Percentiles rank a stretch among this genome's conserved stretches.
Evolutionary conservation across 2,797 vertebrate species (phyloP).

Genomic region (Cirrhinus molitorella): DNA sequence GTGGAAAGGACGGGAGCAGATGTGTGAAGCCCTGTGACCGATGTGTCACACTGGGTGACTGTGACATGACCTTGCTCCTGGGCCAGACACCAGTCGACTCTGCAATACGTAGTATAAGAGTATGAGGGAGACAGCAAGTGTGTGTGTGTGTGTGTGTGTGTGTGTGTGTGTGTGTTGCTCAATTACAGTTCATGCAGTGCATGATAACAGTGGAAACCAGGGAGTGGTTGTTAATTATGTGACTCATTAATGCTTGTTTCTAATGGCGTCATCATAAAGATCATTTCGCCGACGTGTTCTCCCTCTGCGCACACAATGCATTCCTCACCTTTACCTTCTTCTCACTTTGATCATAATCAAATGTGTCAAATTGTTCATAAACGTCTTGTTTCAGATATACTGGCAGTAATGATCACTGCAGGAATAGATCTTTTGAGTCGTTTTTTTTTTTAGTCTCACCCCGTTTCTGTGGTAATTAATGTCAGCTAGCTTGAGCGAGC

Average conservation of each 20-base stretch:
- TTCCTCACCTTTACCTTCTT: slow-evolving; percentile 2
- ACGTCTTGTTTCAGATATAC: slow-evolving; percentile 44
- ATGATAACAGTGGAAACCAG: slow-evolving; percentile 24
- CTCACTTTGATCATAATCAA: slow-evolving; percentile 35
- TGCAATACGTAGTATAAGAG: slow-evolving; percentile 47
- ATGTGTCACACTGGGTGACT: slow-evolving; percentile 73
- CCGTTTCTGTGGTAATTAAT: slow-evolving; percentile 52
- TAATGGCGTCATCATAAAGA: slow-evolving; percentile 29
- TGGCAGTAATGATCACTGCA: slow-evolving; percentile 48
- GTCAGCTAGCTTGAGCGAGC: slow-evolving; percentile 46
- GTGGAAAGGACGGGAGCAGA: slow-evolving; percentile 73
- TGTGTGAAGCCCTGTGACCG: slow-evolving; percentile 74
- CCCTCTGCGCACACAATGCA: background rate
- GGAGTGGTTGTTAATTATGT: slow-evolving; percentile 43
- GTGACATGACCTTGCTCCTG: slow-evolving; percentile 76
- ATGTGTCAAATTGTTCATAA: slow-evolving; percentile 43
- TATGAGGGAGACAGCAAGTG: slow-evolving; percentile 9
- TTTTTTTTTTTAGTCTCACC: slow-evolving; percentile 43
- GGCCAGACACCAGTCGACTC: slow-evolving; percentile 68
- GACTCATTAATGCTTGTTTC: slow-evolving; percentile 31
- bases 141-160: background rate
- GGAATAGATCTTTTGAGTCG: slow-evolving; percentile 37
- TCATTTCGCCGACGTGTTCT: background rate
- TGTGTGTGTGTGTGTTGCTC: slow-evolving; percentile 29
- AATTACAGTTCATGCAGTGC: slow-evolving; percentile 34